phyloP scores from a whole-genome alignment of 1,140 invertebrate species.

The Calliopsis andreniformis region DNA sequence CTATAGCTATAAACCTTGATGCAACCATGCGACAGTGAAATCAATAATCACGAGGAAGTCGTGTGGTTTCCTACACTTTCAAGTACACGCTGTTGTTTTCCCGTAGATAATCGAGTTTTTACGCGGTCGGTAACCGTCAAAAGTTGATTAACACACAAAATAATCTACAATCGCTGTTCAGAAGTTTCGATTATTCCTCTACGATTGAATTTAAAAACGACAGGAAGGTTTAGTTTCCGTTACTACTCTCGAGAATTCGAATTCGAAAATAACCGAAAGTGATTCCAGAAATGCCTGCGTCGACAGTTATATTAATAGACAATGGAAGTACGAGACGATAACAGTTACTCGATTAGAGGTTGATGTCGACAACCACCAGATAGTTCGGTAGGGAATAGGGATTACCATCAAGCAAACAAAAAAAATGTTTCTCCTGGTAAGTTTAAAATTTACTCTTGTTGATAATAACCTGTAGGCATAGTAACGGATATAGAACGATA shows the following conservation, averaged over 20 bases:
- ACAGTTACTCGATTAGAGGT: neutral
- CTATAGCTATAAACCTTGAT: slow-evolving; percentile 28
- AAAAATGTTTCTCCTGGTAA: neutral
- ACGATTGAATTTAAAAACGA: no score
- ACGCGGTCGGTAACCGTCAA: neutral
- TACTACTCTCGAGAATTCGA: no score
- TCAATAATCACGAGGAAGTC: slow-evolving; percentile 58
- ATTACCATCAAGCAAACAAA: neutral
- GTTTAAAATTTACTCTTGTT: no score
- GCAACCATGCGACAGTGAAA: slow-evolving; percentile 38
- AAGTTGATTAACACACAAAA: neutral
- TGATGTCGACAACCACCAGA: neutral
- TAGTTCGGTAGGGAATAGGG: neutral
- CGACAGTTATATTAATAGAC: neutral
- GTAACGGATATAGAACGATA: neutral
- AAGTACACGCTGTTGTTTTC: neutral
- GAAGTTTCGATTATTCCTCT: neutral
- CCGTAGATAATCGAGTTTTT: neutral
- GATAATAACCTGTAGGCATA: no score
- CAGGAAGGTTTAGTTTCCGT: no score
- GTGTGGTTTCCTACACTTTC: slow-evolving; percentile 49
- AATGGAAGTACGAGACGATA: neutral
- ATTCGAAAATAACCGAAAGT: neutral
- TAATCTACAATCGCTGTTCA: neutral
- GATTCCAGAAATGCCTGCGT: neutral